Conservation (phyloP, 2,797 vertebrate species). For the Cryptoblepharus egeriae region DNA sequence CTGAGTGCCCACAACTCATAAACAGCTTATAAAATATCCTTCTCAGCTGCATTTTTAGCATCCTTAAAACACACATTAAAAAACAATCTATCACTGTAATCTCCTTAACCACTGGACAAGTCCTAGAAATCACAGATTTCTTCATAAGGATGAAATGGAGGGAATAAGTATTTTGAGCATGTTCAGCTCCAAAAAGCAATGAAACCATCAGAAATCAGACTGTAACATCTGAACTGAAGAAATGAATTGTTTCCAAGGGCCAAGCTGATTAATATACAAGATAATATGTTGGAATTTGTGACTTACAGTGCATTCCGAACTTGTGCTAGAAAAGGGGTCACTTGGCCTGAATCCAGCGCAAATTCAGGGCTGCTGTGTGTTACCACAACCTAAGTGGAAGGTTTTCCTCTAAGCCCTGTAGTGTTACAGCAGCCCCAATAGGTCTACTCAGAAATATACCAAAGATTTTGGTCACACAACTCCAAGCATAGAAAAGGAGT, state of each 20-base stretch:
- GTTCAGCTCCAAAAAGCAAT: constrained; percentile 4
- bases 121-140: neutral
- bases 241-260: rapidly evolving
- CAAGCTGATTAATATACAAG: neutral
- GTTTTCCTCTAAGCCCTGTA: too few relatives aligned
- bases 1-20: neutral
- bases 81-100: neutral
- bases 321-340: too few relatives aligned
- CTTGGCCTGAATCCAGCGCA: too few relatives aligned
- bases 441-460: too few relatives aligned
- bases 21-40: neutral
- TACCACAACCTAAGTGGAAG: too few relatives aligned
- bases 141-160: neutral
- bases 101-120: neutral
- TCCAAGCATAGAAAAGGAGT: too few relatives aligned
- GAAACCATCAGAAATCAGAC: neutral
- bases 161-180: neutral
- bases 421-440: too few relatives aligned
- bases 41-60: neutral
- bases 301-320: neutral
- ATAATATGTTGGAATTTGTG: neutral
- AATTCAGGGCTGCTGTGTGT: too few relatives aligned
- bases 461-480: too few relatives aligned
- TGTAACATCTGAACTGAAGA: rapidly evolving
- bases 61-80: neutral